These are phyloP conservation scores for Idaea dimidiata DNA, from an alignment of 2,888 invertebrate genomes.

Conservation along the genomic window DNA sequence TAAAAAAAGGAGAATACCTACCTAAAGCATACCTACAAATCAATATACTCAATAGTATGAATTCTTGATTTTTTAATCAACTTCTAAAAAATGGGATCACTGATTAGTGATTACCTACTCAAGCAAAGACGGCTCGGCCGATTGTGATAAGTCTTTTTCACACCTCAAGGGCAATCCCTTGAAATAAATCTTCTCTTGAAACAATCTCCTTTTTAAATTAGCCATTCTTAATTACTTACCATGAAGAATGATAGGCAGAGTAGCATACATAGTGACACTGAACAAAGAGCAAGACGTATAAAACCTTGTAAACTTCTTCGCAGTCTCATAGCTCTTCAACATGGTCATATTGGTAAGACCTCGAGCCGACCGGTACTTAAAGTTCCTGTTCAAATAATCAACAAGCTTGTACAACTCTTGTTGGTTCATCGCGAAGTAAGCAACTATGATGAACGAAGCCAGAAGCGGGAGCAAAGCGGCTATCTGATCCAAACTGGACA, in stretches of 20 bases:
- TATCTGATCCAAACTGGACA: slow-evolving; percentile 56
- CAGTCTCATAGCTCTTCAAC: slow-evolving; percentile 49
- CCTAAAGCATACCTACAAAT: background rate
- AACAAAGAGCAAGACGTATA: slow-evolving; percentile 65
- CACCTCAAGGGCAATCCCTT: too few relatives aligned
- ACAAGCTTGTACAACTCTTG: slow-evolving; percentile 52
- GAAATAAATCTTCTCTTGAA: too few relatives aligned
- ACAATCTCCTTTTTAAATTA: too few relatives aligned
- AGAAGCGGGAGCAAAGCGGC: slow-evolving; percentile 60
- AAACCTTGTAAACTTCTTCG: slow-evolving; percentile 56
- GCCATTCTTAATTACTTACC: too few relatives aligned
- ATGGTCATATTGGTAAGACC: slow-evolving; percentile 71
- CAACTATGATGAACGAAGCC: slow-evolving; percentile 52
- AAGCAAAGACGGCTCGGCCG: too few relatives aligned
- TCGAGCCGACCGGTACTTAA: slow-evolving; percentile 59
- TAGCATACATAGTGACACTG: slow-evolving; percentile 61
- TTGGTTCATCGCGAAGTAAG: slow-evolving; percentile 54
- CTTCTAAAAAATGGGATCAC: too few relatives aligned
- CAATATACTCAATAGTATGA: too few relatives aligned
- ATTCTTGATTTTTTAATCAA: too few relatives aligned
- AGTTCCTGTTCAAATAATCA: slow-evolving; percentile 55
- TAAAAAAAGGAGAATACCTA: too few relatives aligned
- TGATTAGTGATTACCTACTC: too few relatives aligned
- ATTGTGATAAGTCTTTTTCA: too few relatives aligned
- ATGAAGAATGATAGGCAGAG: slow-evolving; percentile 52